Base-by-base conservation (phyloP, 1,140 invertebrate species). In the Lepeophtheirus salmonis region DNA sequence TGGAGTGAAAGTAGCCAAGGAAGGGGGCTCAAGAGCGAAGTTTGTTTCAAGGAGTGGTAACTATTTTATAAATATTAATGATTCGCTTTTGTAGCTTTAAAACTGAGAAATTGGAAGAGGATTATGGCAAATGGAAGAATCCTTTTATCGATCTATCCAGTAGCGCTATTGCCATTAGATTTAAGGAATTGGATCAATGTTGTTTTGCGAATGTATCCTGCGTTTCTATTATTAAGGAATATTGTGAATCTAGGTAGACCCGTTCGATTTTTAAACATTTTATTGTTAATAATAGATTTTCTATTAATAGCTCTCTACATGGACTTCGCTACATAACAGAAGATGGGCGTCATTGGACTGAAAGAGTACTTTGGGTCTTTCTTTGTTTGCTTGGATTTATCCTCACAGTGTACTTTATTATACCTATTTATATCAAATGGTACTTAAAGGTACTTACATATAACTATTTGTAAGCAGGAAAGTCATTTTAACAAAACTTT, bases 161-260 rank as follows among this genome's bases (percentile, higher is more conserved):
- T 41, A 41, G 30, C 16, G 17, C 52, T n/a, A 54, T 54, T 24
- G 52, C 17, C 17, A 54, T 54, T 4, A 14, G 52, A 24, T 21
- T 54, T 23, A 54, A 54, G 13, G 52, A 54, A 54, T 24, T 54
- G 52, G 52, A 54, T 54, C 52, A 54, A 54, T 54, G 52, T 54
- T 54, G 52, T 20, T 54, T 20, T 23, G 17, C 52, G 18, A 23
- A 54, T 24, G 52, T 20, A 14, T 24, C 52, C n/a, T 54, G 52
- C 21, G 21, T 54, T n/a, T 54, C 52, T 20, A 23, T 54, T 20
- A 24, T 54, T 3, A 54, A 54, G 52, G 52, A 54, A 24, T 54
- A 54, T 23, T 54, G 52, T 13, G 52, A 54, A 23, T 54, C 52
- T 20, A 54, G 52, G 52, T 54, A 24, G 52, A 1, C 30, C n/a